Evolutionary conservation across 2,888 invertebrate genomes (phyloP), one percentile per base, ranked within the genome.

Genomic region (Hoplodrina ambigua): DNA sequence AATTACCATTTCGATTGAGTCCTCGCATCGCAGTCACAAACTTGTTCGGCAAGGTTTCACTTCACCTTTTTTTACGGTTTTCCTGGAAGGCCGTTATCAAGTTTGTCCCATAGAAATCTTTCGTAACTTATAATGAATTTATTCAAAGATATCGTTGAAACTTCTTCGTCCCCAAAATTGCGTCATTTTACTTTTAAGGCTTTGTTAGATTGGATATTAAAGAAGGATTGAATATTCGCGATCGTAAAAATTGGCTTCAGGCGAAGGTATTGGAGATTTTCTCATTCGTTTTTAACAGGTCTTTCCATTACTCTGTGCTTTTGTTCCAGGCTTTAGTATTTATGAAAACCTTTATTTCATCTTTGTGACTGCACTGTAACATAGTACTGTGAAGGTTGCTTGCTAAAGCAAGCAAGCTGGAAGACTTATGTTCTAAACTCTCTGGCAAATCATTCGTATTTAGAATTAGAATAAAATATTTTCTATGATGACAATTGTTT

Each of bases 91-190:
- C 44, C 15, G 65, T 54, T 56, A 57, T 25, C 20, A 69, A 72
- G 62, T 63, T 66, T 50, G 11, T 20, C 44, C 37, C 37, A 55
- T 61, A 75, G 69, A 78, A 60, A 69, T 52, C 54, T 67, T 77
- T 53, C 25, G 56, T 33, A 72, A 69, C 53, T 79, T 55, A 55
- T 69, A 69, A 76, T 66, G 46, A 80, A 69, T 72, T 69, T 63
- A 63, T 68, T 62, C 68, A 52, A 57, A 60, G 44, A 63, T 63
- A 72, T 57, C 49, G 44, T 44, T n/a, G 30, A 71, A 80, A 72
- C 49, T 76, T 69, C 19, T 15, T 37, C 59, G 33, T 80, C 11
- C 5, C 5, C 55, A 20, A 68, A 67, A 62, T 76, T 46, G 41
- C 20, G 33, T 66, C 17, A 30, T 76, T 80, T 59, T 50, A 25